Base-by-base conservation (phyloP, 92 coral and sea anemone genomes). In the Porites divaricata region DNA sequence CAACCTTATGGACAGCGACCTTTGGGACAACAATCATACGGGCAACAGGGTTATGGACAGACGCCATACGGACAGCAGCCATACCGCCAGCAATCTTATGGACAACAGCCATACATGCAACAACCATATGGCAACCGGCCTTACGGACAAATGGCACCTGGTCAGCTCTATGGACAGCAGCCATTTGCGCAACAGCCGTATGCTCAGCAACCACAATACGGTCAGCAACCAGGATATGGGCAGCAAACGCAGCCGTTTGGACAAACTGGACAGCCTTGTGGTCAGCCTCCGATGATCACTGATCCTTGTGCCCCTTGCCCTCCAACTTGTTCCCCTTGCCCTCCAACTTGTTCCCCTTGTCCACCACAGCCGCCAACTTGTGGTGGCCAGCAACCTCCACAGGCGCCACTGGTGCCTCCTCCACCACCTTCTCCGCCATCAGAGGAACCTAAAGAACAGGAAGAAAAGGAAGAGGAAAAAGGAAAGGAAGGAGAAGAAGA, bases 301-400 rank as follows among this genome's bases (percentile, higher is more conserved):
- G 77, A 74, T 72, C 86, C 86, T 82, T 82, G 86, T 20, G 73
- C 85, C 53, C 86, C 85, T 13, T 71, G 68, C 15, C 78, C 88
- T 28, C 82, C 68, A 70, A 35, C 86, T 82, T 82, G 86, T 35
- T 35, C 45, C 45, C 91, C 75, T 68, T 88, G 84, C 20, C 66
- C 77, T 45, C 81, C 62, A 23, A 35, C 86, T 82, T 82, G 86
- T 35, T 35, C 45, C 45, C 91, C 75, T 68, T 88, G 84, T 28
- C 66, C 77, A 56, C 81, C 62, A 23, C 92, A 68, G 63, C 85
- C 73, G 61, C 89, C 51, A 14, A 83, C 91, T 3, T 82, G 81
- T 19, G 86, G 86, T 28, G 79, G 79, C 7, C 79, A 67, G 21
- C 68, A 24, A 48, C 53, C 83, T 5, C 89, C 90, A 41, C 81